Conservation (phyloP, 1,140 invertebrate genomes). For the Proctacanthus coquilletti region DNA sequence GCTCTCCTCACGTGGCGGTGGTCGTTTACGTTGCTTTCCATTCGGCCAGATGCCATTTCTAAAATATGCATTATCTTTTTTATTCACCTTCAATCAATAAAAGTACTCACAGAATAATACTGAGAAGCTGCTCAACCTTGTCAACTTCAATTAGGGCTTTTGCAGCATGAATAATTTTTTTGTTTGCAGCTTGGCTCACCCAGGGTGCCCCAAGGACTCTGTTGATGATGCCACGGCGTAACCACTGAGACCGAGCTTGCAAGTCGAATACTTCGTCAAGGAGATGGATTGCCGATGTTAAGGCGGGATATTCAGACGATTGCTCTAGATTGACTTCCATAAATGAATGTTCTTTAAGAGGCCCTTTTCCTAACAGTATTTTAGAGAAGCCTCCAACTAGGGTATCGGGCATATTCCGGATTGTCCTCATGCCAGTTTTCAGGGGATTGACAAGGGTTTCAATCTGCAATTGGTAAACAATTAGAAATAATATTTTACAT, state of each 20-base stretch:
- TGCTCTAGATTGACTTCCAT: slow-evolving; percentile 35
- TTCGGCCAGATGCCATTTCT: slow-evolving; percentile 70
- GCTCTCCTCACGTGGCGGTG: slow-evolving; percentile 44
- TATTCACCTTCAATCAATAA: background rate
- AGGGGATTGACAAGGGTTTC: slow-evolving; percentile 67
- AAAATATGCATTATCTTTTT: slow-evolving; percentile 8
- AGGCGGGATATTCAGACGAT: slow-evolving; percentile 5
- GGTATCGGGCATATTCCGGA: slow-evolving; percentile 69
- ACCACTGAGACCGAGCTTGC: slow-evolving; percentile 75
- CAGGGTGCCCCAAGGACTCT: slow-evolving; percentile 5
- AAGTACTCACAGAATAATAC: slow-evolving; percentile 3
- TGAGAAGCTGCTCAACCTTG: slow-evolving; percentile 4
- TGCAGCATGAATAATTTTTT: slow-evolving; percentile 4
- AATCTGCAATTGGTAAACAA: slow-evolving; percentile 37
- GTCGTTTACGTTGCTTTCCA: slow-evolving; percentile 42
- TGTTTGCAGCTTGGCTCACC: slow-evolving; percentile 6
- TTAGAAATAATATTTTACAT: slow-evolving; percentile 3
- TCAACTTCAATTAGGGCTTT: slow-evolving; percentile 5
- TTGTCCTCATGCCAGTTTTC: slow-evolving; percentile 60
- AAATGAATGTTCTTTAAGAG: slow-evolving; percentile 30
- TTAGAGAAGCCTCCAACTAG: slow-evolving; percentile 53
- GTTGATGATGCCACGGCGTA: slow-evolving; percentile 37
- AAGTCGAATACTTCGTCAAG: slow-evolving; percentile 89
- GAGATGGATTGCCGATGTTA: slow-evolving; percentile 47
- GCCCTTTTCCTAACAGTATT: slow-evolving; percentile 32